Evolutionary conservation across 2,797 vertebrate genomes (phyloP).

Genomic region (Ceryle rudis): DNA sequence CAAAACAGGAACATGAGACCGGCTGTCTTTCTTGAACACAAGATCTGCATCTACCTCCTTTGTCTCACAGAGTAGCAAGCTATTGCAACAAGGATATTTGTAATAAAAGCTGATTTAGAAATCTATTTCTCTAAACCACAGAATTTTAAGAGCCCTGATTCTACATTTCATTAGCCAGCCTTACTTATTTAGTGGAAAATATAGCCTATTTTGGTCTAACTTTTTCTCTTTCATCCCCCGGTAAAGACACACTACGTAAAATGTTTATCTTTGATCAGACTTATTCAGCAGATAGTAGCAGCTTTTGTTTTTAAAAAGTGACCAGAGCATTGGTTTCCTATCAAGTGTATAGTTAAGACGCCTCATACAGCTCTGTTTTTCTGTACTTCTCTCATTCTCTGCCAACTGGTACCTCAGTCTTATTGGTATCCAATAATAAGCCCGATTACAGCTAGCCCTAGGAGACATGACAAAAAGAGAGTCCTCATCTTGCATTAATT

Average conservation of each 20-base stretch:
- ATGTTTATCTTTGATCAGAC: constrained; percentile 61
- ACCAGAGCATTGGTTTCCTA: constrained; percentile 69
- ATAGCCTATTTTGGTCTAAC: neutral
- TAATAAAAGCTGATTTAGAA: neutral
- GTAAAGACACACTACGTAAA: neutral
- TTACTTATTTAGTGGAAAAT: neutral
- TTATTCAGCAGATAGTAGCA: constrained; percentile 28
- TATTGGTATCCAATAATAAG: constrained; percentile 88
- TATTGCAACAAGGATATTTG: neutral
- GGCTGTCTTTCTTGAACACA: neutral
- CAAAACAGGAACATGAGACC: neutral
- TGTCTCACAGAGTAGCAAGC: neutral
- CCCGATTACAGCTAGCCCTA: constrained; percentile 88
- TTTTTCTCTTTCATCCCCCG: neutral
- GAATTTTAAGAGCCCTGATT: neutral
- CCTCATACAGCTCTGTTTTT: constrained; percentile 73
- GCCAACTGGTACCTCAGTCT: constrained; percentile 83
- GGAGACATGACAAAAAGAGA: constrained; percentile 89
- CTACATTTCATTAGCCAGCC: constrained; percentile 1
- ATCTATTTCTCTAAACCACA: neutral
- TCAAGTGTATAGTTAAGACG: constrained; percentile 67
- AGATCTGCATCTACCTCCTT: neutral
- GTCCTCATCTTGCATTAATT: constrained; percentile 99
- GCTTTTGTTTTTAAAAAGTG: constrained; percentile 68
- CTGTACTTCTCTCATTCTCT: constrained; percentile 78